Evolutionary conservation across 2,113 vertebrate genomes (phyloP).

Genomic region (Glaucidium brasilianum): DNA sequence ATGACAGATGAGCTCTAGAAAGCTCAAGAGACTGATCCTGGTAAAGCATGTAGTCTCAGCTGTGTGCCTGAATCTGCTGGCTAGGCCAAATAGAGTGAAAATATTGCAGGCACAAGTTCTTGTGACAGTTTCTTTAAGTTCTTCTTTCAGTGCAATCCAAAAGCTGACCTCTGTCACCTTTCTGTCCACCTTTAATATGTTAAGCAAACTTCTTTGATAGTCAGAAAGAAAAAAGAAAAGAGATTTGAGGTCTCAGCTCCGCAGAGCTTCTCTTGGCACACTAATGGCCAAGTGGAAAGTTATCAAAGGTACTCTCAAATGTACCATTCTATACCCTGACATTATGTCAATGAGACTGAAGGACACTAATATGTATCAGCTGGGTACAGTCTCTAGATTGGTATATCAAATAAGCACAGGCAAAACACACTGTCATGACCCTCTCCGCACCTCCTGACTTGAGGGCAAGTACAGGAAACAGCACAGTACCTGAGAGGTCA

Average conservation of each 20-base stretch:
- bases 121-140: background rate
- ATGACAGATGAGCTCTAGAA: background rate
- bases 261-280: background rate
- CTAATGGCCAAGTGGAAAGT: background rate
- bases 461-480: background rate
- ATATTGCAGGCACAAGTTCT: background rate
- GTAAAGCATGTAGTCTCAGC: background rate
- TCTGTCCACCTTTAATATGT: background rate
- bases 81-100: background rate
- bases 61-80: background rate
- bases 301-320: background rate
- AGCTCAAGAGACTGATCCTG: background rate
- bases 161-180: fast-evolving
- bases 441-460: background rate
- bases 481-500: background rate
- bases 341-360: background rate
- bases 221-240: background rate
- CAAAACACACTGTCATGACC: background rate
- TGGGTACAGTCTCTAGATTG: background rate
- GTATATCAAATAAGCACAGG: background rate
- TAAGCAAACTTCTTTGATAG: background rate
- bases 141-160: background rate
- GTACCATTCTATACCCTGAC: background rate
- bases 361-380: background rate
- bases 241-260: background rate